A percentile compares a stretch with the other conserved stretches of the same genome.
Conservation (phyloP, 1,140 invertebrate genomes). For the Gonatopus flavifemur region DNA sequence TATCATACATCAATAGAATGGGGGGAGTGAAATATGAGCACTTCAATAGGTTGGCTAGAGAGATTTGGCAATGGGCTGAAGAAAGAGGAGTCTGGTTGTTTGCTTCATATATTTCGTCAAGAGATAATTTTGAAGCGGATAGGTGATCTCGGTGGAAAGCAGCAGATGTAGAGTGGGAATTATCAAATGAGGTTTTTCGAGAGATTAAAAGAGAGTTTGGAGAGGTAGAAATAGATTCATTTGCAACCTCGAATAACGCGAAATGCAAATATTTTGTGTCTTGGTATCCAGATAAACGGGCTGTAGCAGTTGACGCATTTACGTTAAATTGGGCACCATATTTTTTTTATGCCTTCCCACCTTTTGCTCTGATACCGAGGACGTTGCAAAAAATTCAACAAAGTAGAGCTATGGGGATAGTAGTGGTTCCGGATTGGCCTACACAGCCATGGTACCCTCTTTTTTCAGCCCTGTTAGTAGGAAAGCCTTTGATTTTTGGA, state of each 20-base stretch:
- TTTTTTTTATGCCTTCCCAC: not conserved
- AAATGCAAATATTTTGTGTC: not conserved
- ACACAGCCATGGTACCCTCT: not conserved
- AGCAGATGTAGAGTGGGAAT: not conserved
- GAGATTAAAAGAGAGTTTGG: not conserved
- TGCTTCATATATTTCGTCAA: not conserved
- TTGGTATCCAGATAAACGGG: not conserved
- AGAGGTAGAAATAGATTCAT: not conserved
- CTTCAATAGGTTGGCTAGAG: not conserved
- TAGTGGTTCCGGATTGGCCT: not conserved
- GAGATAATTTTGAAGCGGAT: not conserved
- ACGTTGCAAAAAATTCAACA: not conserved
- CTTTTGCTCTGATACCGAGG: no score
- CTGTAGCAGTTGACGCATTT: not conserved
- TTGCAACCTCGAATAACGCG: not conserved
- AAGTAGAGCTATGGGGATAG: not conserved
- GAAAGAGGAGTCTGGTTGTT: not conserved
- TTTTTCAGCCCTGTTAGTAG: not conserved
- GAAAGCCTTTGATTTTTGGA: not conserved
- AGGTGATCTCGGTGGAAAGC: not conserved
- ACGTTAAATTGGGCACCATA: not conserved
- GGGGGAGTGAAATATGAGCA: not conserved
- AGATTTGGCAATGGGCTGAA: not conserved
- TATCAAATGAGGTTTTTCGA: not conserved
- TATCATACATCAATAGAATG: no score